Conservation (phyloP, 1,140 invertebrate genomes). For the Drosophila santomea region DNA sequence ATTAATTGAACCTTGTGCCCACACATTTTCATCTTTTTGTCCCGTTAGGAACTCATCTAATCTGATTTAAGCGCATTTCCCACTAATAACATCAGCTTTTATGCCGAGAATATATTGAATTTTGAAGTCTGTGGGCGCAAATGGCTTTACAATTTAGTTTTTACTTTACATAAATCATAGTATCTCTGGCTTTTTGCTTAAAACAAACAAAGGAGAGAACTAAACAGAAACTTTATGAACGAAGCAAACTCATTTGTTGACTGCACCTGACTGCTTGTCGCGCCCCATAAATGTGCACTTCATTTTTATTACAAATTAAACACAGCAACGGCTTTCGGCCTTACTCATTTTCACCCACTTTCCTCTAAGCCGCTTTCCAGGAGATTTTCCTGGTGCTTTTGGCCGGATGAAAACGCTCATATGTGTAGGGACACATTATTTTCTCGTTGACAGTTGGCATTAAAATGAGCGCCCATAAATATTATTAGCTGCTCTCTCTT, state of each 20-base stretch:
- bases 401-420: conserved; percentile 47
- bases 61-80: background rate
- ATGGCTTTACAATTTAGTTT: conserved; percentile 15
- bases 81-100: background rate
- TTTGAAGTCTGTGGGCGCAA: background rate
- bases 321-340: conserved; percentile 40
- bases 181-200: background rate
- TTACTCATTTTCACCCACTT: background rate
- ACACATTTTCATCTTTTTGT: background rate
- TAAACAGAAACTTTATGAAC: background rate
- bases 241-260: conserved; percentile 21
- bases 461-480: conserved; percentile 78
- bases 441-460: conserved; percentile 76
- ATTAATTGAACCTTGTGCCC: background rate
- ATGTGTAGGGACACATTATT: conserved; percentile 52
- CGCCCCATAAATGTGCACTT: conserved; percentile 59
- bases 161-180: conserved; percentile 17
- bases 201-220: background rate
- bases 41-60: background rate
- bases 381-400: conserved; percentile 8
- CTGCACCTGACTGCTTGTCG: conserved; percentile 20
- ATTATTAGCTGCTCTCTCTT: conserved; percentile 65
- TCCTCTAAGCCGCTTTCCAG: conserved; percentile 49
- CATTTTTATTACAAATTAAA: conserved; percentile 78
- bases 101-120: background rate